Percentiles rank a stretch among this genome's conserved stretches.
These are phyloP conservation scores for Leptoclinus maculatus DNA, from an alignment of 2,797 vertebrate species.

Conservation along the genomic window DNA sequence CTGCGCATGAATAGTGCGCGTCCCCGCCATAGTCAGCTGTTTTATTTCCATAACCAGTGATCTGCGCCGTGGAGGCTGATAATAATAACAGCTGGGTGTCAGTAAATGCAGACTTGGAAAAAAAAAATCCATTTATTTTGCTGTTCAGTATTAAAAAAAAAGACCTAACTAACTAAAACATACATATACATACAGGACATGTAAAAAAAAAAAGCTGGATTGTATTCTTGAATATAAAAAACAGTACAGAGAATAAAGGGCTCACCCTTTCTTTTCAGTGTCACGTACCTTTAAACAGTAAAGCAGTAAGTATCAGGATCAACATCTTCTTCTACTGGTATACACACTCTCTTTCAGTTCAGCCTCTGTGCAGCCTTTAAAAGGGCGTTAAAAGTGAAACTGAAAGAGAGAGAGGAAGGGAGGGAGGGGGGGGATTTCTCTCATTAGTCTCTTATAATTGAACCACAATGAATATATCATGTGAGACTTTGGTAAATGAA, in stretches of 20 bases:
- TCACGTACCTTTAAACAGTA: slow-evolving; percentile 50
- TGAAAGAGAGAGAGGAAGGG: background rate
- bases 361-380: rapidly evolving
- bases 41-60: slow-evolving; percentile 27
- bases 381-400: background rate
- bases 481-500: too few species aligned
- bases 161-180: background rate
- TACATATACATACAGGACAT: background rate
- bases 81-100: background rate
- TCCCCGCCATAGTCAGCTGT: slow-evolving; percentile 36
- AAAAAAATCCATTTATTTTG: background rate
- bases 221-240: background rate
- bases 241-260: background rate
- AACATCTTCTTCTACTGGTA: slow-evolving; percentile 19
- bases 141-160: background rate
- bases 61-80: slow-evolving; percentile 47
- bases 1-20: slow-evolving; percentile 48
- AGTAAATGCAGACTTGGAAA: background rate
- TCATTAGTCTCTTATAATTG: too few species aligned
- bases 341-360: slow-evolving; percentile 18
- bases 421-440: background rate
- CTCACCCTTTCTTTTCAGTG: too few species aligned
- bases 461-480: too few species aligned
- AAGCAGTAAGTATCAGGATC: background rate
- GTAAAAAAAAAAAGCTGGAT: background rate